Evolutionary conservation across 2,113 vertebrate genomes (phyloP).

Genomic region (Seriola rivoliana): DNA sequence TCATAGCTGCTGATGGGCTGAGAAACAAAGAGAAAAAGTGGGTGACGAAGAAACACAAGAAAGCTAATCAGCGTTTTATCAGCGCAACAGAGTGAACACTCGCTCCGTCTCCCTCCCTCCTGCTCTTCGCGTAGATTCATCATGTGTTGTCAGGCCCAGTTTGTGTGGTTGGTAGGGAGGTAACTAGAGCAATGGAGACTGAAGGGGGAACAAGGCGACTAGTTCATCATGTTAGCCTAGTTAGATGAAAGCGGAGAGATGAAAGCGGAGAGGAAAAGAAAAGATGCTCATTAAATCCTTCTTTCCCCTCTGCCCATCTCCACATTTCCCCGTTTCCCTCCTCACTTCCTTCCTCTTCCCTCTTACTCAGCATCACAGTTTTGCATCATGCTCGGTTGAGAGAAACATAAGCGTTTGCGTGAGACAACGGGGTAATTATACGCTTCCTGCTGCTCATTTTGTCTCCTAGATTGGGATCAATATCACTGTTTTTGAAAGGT

Average conservation of each 20-base stretch:
- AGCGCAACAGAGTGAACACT: constrained; percentile 6
- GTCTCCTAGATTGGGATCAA: constrained; percentile 21
- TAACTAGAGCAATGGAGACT: constrained; percentile 72
- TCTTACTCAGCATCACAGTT: constrained; percentile 32
- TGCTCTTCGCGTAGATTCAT: constrained; percentile 61
- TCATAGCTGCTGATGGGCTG: neutral
- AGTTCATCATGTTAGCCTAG: constrained; percentile 86
- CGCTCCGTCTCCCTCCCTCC: constrained; percentile 37
- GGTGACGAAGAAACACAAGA: constrained; percentile 9
- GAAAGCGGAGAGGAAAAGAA: neutral
- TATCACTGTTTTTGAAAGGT: constrained; percentile 15
- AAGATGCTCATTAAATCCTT: constrained; percentile 64
- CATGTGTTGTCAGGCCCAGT: constrained; percentile 57
- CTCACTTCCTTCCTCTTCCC: constrained; percentile 20
- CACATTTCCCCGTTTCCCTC: constrained; percentile 31
- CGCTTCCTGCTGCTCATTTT: constrained; percentile 30
- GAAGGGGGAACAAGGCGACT: constrained; percentile 63
- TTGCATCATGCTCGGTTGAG: constrained; percentile 54
- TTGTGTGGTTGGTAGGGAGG: constrained; percentile 53
- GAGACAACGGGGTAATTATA: constrained; percentile 21
- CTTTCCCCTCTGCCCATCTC: constrained; percentile 37
- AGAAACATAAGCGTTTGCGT: neutral
- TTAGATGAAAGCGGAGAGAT: constrained; percentile 75
- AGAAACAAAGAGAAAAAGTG: neutral
- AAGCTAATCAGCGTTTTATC: constrained; percentile 46